These are phyloP conservation scores for Hetaerina titia DNA, from an alignment of 2,888 invertebrate genomes.

Conservation along the genomic window DNA sequence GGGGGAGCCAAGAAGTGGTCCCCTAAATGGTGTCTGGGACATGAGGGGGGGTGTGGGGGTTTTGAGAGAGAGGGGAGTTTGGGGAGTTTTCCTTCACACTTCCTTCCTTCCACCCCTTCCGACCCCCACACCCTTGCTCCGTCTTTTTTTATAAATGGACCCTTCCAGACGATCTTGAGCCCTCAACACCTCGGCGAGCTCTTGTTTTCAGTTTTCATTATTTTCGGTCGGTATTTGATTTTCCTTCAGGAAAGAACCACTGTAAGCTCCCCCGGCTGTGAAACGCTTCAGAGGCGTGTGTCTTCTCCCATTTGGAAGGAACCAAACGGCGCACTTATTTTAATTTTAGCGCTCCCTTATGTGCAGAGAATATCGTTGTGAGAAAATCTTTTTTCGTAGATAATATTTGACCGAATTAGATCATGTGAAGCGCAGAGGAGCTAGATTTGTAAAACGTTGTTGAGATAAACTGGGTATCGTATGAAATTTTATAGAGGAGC, in stretches of 20 bases:
- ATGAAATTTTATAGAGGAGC: too few species aligned
- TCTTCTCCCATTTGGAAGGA: background rate
- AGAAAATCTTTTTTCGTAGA: too few species aligned
- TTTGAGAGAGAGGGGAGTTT: too few species aligned
- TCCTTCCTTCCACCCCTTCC: background rate
- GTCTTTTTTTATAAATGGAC: background rate
- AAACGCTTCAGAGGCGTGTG: background rate
- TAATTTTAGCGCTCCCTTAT: background rate
- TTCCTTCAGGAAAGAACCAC: background rate
- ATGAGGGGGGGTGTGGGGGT: background rate
- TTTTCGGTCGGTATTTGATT: background rate
- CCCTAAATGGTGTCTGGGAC: background rate
- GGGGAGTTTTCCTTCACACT: background rate
- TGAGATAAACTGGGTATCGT: too few species aligned
- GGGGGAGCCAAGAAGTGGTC: background rate
- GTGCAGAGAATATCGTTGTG: too few species aligned
- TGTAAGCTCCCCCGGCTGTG: background rate
- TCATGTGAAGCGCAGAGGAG: too few species aligned
- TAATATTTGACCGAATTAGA: too few species aligned
- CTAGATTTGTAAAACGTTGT: too few species aligned
- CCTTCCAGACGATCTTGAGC: background rate
- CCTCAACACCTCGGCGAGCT: background rate
- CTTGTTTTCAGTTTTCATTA: background rate
- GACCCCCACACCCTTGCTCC: background rate
- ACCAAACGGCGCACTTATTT: background rate